These are phyloP conservation scores for Monomorium pharaonis DNA, from an alignment of 1,140 invertebrate species.

Conservation along the genomic window DNA sequence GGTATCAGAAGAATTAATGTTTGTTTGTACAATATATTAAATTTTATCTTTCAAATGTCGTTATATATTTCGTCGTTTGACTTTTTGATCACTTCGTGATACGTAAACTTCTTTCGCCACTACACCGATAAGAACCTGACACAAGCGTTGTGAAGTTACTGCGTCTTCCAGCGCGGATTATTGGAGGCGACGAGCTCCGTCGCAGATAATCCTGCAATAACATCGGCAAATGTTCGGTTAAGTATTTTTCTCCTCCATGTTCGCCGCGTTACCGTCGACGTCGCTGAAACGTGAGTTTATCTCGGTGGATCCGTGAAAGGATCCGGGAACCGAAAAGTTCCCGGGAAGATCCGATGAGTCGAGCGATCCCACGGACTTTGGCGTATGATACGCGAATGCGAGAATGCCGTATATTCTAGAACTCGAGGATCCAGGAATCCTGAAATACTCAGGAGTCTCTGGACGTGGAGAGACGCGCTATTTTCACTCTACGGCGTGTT, in stretches of 20 bases:
- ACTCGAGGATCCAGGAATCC: not conserved
- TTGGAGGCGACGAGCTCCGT: conserved; percentile 24
- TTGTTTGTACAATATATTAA: not conserved
- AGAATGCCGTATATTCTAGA: conserved; percentile 18
- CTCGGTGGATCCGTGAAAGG: not conserved
- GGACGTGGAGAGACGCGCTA: conserved; percentile 6
- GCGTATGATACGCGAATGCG: conserved; percentile 5
- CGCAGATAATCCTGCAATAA: conserved; percentile 65
- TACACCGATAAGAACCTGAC: conserved; percentile 20
- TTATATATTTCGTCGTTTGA: not conserved
- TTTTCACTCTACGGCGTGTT: conserved; percentile 30
- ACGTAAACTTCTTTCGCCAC: conserved; percentile 31
- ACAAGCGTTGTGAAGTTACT: conserved; percentile 49
- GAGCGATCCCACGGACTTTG: conserved; percentile 12
- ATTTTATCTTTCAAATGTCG: not conserved
- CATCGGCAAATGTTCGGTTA: conserved; percentile 62
- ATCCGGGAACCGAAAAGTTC: not conserved
- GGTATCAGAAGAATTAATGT: not conserved
- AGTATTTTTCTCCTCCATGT: conserved; percentile 50
- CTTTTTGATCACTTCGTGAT: conserved; percentile 1
- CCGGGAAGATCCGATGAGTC: conserved; percentile 10
- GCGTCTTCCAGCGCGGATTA: conserved; percentile 54
- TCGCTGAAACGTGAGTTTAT: not conserved
- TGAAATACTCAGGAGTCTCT: conserved; percentile 32
- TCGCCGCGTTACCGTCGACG: not conserved